These are phyloP conservation scores for Ranitomeya variabilis DNA, from an alignment of 2,113 vertebrate genomes.

Conservation along the genomic window DNA sequence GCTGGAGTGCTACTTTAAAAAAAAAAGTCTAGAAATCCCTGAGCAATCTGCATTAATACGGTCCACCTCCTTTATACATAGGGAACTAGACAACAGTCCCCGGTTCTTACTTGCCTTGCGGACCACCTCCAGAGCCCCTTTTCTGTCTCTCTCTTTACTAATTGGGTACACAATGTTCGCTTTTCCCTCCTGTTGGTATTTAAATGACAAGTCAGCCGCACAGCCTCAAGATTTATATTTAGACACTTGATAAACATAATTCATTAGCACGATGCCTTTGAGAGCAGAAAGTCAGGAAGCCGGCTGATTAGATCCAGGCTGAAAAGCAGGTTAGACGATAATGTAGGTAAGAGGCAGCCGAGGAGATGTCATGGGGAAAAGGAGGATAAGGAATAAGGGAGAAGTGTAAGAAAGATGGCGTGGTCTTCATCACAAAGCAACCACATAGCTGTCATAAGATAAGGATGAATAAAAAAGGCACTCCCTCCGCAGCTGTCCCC, in stretches of 20 bases:
- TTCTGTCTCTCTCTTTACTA: constrained; percentile 9
- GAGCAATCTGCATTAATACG: neutral
- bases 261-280: constrained; percentile 40
- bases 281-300: constrained; percentile 24
- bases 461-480: no score
- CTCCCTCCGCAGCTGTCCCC: no score
- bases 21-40: neutral
- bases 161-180: constrained; percentile 42
- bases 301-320: constrained; percentile 5
- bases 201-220: constrained; percentile 48
- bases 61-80: neutral
- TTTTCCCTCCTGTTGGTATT: constrained; percentile 49
- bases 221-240: constrained; percentile 53
- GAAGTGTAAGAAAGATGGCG: neutral
- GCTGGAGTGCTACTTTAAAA: neutral
- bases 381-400: neutral
- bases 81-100: neutral
- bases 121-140: neutral
- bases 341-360: neutral
- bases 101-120: neutral
- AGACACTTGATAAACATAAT: constrained; percentile 51
- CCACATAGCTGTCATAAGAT: no score
- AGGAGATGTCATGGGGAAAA: neutral
- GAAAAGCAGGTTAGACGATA: neutral
- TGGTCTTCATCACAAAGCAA: neutral